Evolutionary conservation across 2,888 invertebrate genomes (phyloP), one percentile per base, ranked within the genome.

Genomic region (Temnothorax rugatulus): DNA sequence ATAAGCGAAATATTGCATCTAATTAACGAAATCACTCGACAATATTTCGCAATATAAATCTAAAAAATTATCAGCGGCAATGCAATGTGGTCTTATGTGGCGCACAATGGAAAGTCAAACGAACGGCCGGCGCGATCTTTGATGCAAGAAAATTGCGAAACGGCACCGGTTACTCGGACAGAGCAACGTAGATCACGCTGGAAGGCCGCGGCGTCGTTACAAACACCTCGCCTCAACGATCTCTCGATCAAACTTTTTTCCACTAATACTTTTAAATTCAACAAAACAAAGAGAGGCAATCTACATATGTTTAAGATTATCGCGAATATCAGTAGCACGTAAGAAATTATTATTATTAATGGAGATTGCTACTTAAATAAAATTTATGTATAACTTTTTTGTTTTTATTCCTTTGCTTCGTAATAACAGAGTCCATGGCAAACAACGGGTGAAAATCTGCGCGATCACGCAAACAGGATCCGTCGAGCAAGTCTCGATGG

Each of bases 31-130:
- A n/a, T 44, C 9, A 25, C 8, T 29, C 25, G 8, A 15, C 44
- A n/a, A n/a, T 13, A 57, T 73, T 41, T 41, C 8, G 44, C 9
- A 47, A 75, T 75, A 15, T n/a, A 8, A 1, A 75, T 75, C 15
- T 61, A 29, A 52, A 15, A 57, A 71, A 69, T 61, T 38, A 79
- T 61, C 59, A 15, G 47, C 38, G 76, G 68, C 25, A 44, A 38
- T 63, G 64, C 29, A 61, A 66, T 57, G 59, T 25, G 61, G n/a
- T 25, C 63, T 69, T 69, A 64, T 57, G 69, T n/a, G 61, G 29
- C 54, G 59, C 50, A 84, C 87, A 87, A 87, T 87, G 79, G 73
- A 86, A 87, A 87, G 87, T 87, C 84, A 84, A 86, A 86, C 81
- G 84, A 69, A 68, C 64, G 73, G 66, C 74, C 79, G 68, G 75